These are phyloP conservation scores for Pterocles orientalis DNA, from an alignment of 2,113 vertebrate genomes.

Conservation along the genomic window DNA sequence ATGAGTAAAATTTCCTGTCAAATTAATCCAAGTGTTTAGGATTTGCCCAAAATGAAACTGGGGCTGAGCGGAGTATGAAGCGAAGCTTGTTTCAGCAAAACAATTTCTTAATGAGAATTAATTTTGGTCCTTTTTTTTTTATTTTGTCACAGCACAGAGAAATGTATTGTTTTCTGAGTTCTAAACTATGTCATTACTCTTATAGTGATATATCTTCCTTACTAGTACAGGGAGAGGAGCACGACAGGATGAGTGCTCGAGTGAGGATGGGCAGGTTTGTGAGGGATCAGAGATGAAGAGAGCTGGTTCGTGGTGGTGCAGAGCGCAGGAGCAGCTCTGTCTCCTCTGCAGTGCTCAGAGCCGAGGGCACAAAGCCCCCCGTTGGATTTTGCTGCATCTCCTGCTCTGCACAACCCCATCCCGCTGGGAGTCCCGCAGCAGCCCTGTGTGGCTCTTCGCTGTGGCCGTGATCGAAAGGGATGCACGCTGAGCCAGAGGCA, in stretches of 20 bases:
- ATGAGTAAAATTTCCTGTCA: background rate
- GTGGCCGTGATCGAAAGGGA: fast-evolving
- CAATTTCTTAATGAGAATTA: background rate
- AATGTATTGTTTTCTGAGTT: background rate
- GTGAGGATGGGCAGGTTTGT: background rate
- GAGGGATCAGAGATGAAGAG: background rate
- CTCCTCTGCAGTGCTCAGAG: background rate
- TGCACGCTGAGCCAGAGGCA: background rate
- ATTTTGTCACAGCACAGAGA: background rate
- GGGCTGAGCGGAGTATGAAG: background rate
- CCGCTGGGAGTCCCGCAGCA: background rate
- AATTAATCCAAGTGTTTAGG: background rate
- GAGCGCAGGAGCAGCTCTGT: background rate
- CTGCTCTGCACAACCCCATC: background rate
- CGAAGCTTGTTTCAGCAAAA: background rate
- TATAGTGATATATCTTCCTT: background rate
- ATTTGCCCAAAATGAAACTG: background rate
- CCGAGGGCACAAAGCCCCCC: background rate
- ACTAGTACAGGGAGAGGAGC: background rate
- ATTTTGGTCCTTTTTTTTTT: background rate
- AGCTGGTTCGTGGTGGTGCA: fast-evolving
- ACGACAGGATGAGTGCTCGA: background rate
- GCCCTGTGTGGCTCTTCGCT: background rate
- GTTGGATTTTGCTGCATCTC: background rate
- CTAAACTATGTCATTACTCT: background rate